Conservation (phyloP, 2,888 invertebrate species). For the Phyllotreta cruciferae region DNA sequence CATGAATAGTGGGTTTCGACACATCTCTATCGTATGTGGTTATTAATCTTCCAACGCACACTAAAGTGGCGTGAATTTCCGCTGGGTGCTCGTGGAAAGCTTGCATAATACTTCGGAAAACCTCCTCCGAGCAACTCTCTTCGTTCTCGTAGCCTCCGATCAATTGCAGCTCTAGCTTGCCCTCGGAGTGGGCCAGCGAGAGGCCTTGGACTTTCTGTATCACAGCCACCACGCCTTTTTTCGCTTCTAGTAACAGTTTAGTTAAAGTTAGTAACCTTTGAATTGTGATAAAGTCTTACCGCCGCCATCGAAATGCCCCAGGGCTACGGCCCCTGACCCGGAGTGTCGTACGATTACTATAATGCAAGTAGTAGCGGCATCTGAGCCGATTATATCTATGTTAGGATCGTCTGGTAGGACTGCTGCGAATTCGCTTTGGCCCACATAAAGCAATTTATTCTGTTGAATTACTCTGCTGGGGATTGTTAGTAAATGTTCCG, state of each 20-base stretch:
- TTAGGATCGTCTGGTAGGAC: constrained; percentile 92
- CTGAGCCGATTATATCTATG: constrained; percentile 87
- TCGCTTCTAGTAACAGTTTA: constrained; percentile 65
- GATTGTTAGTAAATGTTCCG: constrained; percentile 79
- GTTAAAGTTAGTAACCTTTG: neutral
- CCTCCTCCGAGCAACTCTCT: constrained; percentile 84
- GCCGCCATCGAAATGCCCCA: constrained; percentile 81
- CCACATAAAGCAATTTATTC: constrained; percentile 85
- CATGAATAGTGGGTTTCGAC: constrained; percentile 88
- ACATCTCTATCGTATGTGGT: constrained; percentile 81
- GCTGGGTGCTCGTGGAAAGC: constrained; percentile 87
- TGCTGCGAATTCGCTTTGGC: constrained; percentile 89
- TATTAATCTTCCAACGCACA: constrained; percentile 91
- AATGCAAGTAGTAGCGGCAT: constrained; percentile 94
- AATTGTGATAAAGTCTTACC: constrained; percentile 20
- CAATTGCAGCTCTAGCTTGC: constrained; percentile 87
- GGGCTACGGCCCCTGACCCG: constrained; percentile 88
- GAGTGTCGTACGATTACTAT: constrained; percentile 89
- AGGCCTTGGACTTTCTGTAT: constrained; percentile 83
- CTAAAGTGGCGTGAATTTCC: constrained; percentile 87
- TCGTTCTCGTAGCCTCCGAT: constrained; percentile 91
- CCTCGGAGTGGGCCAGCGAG: constrained; percentile 84
- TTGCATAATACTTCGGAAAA: constrained; percentile 87
- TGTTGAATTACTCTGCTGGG: constrained; percentile 82
- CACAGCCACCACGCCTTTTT: constrained; percentile 83